Conservation (phyloP, 2,797 vertebrate genomes). For the Alauda arvensis region DNA sequence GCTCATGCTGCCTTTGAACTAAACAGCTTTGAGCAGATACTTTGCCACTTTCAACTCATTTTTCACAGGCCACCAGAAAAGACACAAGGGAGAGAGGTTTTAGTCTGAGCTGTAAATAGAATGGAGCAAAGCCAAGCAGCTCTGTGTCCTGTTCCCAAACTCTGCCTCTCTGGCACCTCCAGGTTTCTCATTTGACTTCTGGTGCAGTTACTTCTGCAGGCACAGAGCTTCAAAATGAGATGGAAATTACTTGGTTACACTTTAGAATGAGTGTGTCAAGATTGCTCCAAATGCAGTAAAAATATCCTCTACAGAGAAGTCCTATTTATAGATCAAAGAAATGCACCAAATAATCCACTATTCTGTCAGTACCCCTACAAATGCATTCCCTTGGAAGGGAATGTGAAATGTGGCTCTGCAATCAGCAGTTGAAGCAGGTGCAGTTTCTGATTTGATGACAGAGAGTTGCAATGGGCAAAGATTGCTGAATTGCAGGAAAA, state of each 20-base stretch:
- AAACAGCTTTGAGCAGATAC: background rate
- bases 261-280: background rate
- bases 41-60: background rate
- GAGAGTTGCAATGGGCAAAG: background rate
- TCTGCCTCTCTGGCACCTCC: background rate
- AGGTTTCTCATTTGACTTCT: background rate
- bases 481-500: background rate
- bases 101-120: background rate
- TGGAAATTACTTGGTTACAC: background rate
- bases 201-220: background rate
- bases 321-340: conserved; percentile 13
- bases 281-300: background rate
- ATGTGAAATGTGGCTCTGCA: background rate
- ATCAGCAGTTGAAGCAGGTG: background rate
- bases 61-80: background rate
- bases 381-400: background rate
- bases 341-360: background rate
- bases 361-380: background rate
- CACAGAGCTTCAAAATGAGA: background rate
- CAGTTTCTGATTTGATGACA: background rate
- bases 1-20: background rate
- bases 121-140: background rate
- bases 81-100: background rate
- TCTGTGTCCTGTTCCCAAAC: background rate
- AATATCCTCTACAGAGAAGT: background rate